A percentile compares a stretch with the other conserved stretches of the same genome.
These are phyloP conservation scores for Astatoreochromis straeleni DNA, from an alignment of 2,113 vertebrate genomes.

Conservation along the genomic window DNA sequence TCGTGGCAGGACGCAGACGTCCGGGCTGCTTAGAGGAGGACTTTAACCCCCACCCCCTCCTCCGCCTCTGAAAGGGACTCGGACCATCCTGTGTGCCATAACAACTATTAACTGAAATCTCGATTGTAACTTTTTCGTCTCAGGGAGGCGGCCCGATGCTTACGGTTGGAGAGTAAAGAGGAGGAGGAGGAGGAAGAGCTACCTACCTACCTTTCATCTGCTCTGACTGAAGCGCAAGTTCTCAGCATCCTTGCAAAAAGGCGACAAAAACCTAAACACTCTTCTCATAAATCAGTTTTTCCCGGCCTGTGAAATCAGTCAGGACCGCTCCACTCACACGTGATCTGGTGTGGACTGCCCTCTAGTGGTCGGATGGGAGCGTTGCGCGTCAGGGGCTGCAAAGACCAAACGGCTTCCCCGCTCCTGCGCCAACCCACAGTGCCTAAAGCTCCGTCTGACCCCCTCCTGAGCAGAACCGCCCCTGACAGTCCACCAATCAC, in stretches of 20 bases:
- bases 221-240: conserved; percentile 46
- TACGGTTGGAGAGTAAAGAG: conserved; percentile 43
- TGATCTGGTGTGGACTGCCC: conserved; percentile 37
- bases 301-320: conserved; percentile 12
- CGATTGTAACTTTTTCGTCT: conserved; percentile 67
- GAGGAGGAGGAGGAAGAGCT: conserved; percentile 42
- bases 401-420: conserved; percentile 17
- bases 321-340: conserved; percentile 1
- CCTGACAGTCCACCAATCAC: conserved; percentile 22
- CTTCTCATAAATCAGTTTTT: not conserved
- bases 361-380: conserved; percentile 42
- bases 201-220: conserved; percentile 45
- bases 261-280: not conserved
- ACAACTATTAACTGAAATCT: conserved; percentile 53
- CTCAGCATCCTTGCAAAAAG: conserved; percentile 35
- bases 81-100: conserved; percentile 78
- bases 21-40: conserved; percentile 20
- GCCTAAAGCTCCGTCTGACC: conserved; percentile 57
- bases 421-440: conserved; percentile 43
- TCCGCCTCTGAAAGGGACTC: conserved; percentile 20
- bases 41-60: not conserved
- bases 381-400: conserved; percentile 30
- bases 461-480: not conserved
- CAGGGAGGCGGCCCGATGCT: conserved; percentile 66
- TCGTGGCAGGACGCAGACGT: conserved; percentile 31